Evolutionary conservation across 2,888 invertebrate species (phyloP).

Genomic region (Margaritifera margaritifera): DNA sequence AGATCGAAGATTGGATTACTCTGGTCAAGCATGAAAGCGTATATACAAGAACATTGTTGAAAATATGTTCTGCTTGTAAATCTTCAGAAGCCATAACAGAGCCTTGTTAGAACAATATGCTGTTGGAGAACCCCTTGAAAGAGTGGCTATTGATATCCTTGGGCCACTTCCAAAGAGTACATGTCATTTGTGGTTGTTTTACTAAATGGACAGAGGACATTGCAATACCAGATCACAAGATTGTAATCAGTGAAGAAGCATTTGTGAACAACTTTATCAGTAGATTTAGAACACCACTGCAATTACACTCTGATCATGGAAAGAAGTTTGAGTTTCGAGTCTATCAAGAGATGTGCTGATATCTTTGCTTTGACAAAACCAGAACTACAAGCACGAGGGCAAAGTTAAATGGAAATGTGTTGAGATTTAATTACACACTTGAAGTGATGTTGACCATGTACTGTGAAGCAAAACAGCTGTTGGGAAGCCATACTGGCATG

Average conservation of each 20-base stretch:
- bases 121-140: slow-evolving; percentile 8
- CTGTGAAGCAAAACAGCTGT: background rate
- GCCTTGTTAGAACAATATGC: too few species aligned
- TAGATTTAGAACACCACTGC: slow-evolving; percentile 22
- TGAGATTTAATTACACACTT: slow-evolving; percentile 24
- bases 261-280: slow-evolving; percentile 17
- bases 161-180: slow-evolving; percentile 24
- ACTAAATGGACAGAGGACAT: slow-evolving; percentile 26
- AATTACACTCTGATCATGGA: slow-evolving; percentile 30
- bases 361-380: slow-evolving; percentile 18
- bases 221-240: slow-evolving; percentile 18
- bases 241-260: slow-evolving; percentile 11
- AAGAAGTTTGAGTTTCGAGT: slow-evolving; percentile 20
- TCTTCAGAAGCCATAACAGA: background rate
- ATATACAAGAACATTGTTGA: slow-evolving; percentile 4
- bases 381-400: slow-evolving; percentile 22
- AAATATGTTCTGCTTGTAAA: slow-evolving; percentile 10
- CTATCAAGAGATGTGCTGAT: slow-evolving; percentile 13
- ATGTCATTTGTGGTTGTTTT: slow-evolving; percentile 22
- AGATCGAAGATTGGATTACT: slow-evolving; percentile 6
- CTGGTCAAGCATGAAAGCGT: slow-evolving; percentile 16
- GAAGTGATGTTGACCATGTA: slow-evolving; percentile 17
- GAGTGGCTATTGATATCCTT: slow-evolving; percentile 23
- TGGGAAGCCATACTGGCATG: slow-evolving; percentile 6
- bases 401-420: slow-evolving; percentile 23